Base-by-base conservation (phyloP, 2,888 invertebrate species). In the Ophion ventricosus region DNA sequence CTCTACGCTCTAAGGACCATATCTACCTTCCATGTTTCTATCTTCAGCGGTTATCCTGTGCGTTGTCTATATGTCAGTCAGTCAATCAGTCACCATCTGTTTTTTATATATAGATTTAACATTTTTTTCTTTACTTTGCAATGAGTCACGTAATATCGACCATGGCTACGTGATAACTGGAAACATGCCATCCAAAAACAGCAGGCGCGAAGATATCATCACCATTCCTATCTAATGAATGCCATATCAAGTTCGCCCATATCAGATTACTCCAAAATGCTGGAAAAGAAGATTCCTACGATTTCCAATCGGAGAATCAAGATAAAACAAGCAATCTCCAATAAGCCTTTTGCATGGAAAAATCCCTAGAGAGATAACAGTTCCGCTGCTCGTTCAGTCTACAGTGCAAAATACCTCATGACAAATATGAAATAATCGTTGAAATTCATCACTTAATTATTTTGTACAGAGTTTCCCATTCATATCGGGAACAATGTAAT, bases 401-500 rank as follows among this genome's bases (percentile, higher is more conserved):
- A 26, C 14, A 49, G 49, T 69, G 35, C 25, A 23, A 14, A 14
- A 23, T n/a, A 23, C 11, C 23, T 11, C 3, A 43, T 14, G 10
- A 20, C 20, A 23, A 66, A 35, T 11, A 17, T 17, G 17, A 17
- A 49, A 49, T 49, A 49, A 69, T 69, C 49, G 26, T 54, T n/a
- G 25, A 25, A 26, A 69, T 26, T 11, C 54, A 26, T 26, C 54
- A 69, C 54, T 25, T 8, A 49, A 69, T 69, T 69, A 26, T n/a
- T 69, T n/a, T 17, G 26, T 26, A 8, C 49, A 49, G 69, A 69
- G 26, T 70, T 56, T 70, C 29, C 7, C 70, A 20, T 70, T 20
- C 14, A 57, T 57, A 56, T 57, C 17, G 35, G 1, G 20, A 5
- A 5, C 20, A 14, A 26, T 63, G 26, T 17, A 79, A 73, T 25